These are phyloP conservation scores for Scaptomyza flava DNA, from an alignment of 2,888 invertebrate species.

Conservation along the genomic window DNA sequence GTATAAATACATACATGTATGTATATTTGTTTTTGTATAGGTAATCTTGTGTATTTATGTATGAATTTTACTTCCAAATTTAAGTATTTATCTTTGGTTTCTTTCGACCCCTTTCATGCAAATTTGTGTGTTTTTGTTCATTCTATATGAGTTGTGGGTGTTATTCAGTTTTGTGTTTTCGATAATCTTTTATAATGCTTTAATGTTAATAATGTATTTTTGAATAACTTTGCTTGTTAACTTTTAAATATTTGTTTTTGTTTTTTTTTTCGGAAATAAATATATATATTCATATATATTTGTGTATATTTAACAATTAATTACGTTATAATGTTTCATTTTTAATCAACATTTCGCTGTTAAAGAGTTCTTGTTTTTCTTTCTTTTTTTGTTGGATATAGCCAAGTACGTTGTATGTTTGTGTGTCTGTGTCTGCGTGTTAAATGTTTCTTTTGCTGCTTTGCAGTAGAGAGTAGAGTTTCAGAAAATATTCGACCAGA, in stretches of 20 bases:
- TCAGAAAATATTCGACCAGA: constrained; percentile 65
- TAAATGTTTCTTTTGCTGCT: constrained; percentile 51
- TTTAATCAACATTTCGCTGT: constrained; percentile 74
- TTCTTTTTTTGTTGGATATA: constrained; percentile 52
- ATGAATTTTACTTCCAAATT: constrained; percentile 57
- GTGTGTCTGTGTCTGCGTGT: constrained; percentile 16
- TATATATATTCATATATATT: constrained; percentile 39
- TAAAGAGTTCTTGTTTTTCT: constrained; percentile 29
- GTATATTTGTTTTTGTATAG: constrained; percentile 44
- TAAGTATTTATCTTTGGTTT: constrained; percentile 72
- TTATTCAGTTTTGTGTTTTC: constrained; percentile 42
- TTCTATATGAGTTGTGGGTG: constrained; percentile 25
- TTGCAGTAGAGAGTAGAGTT: constrained; percentile 67
- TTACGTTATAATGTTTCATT: constrained; percentile 62
- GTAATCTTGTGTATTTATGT: constrained; percentile 60
- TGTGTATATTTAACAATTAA: constrained; percentile 74
- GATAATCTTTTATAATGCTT: constrained; percentile 47
- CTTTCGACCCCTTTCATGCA: constrained; percentile 33
- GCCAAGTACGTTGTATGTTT: constrained; percentile 65
- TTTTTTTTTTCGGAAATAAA: constrained; percentile 46
- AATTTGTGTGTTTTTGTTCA: constrained; percentile 9
- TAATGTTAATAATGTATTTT: constrained; percentile 51
- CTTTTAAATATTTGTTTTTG: constrained; percentile 71
- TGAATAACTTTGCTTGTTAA: constrained; percentile 69
- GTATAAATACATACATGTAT: constrained; percentile 48